Base-by-base conservation (phyloP, 2,797 vertebrate genomes). In the Pangasius mekongensis region DNA sequence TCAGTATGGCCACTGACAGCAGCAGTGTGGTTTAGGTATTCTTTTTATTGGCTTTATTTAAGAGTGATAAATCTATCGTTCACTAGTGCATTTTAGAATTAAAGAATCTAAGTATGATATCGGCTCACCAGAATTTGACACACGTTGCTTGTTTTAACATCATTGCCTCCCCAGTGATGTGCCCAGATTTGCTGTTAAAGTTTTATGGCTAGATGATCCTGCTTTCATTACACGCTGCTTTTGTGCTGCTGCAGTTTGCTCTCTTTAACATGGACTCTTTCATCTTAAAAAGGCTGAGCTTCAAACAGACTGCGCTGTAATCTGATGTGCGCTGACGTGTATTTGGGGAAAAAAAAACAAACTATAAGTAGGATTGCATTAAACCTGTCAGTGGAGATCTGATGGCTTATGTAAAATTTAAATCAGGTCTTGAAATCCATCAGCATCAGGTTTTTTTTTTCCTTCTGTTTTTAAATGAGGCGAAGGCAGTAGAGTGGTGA, bases 391-490 rank as follows among this genome's bases (percentile, higher is more conserved):
- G n/a, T n/a, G 67, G 33, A 77, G 87, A 84, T 78, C 58, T 84
- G 60, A 64, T 39, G n/a, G 87, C 56, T 88, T 84, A 84, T 84
- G 73, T 85, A 78, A 80, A 88, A 88, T 69, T 88, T 66, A 52
- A 83, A 78, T 66, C 18, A 16, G 14, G 80, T 24, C 69, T 76
- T 76, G 54, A 74, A 83, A 74, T 84, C 69, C n/a, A 52, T 73
- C 80, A 74, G 80, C 9, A 8, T 67, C n/a, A 22, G 16, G 5
- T 1, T 47, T 5, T 64, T n/a, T 9, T 10, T 56, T 18, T 10
- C 4, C 39, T 16, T 18, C 56, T 82, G 36, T 39, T 62, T n/a
- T 64, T 47, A 85, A 73, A 73, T 74, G 67, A 56, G 83, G 36
- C 22, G 2, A 49, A 49, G 43, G 27, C 62, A 67, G 43, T 1